These are phyloP conservation scores for Hirtodrosophila duncani DNA, from an alignment of 2,888 invertebrate genomes.

Conservation along the genomic window DNA sequence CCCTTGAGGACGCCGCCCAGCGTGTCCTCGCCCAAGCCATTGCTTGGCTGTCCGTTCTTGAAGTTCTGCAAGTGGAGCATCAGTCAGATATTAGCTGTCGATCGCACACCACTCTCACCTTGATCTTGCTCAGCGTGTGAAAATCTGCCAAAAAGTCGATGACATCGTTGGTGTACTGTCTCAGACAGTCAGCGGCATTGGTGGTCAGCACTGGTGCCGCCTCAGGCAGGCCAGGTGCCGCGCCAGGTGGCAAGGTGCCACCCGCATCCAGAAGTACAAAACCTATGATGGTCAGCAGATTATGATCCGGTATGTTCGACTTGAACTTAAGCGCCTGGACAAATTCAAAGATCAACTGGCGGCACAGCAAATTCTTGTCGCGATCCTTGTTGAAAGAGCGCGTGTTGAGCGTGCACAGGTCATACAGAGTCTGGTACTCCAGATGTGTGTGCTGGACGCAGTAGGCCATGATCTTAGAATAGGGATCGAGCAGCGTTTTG, in stretches of 20 bases:
- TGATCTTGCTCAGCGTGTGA: slow-evolving; percentile 96
- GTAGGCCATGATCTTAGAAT: slow-evolving; percentile 95
- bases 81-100: neutral
- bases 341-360: slow-evolving; percentile 95
- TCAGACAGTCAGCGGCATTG: slow-evolving; percentile 95
- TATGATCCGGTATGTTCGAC: slow-evolving; percentile 94
- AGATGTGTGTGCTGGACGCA: slow-evolving; percentile 93
- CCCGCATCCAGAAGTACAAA: slow-evolving; percentile 94
- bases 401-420: slow-evolving; percentile 93
- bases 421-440: slow-evolving; percentile 88
- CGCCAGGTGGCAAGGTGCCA: slow-evolving; percentile 89
- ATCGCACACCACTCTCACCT: slow-evolving; percentile 81
- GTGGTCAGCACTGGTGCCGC: slow-evolving; percentile 81
- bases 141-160: slow-evolving; percentile 97
- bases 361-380: slow-evolving; percentile 94
- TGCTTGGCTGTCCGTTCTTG: slow-evolving; percentile 82
- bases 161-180: slow-evolving; percentile 93
- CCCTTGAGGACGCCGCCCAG: slow-evolving; percentile 97
- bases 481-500: slow-evolving; percentile 91
- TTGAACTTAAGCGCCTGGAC: slow-evolving; percentile 98
- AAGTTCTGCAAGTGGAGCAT: slow-evolving; percentile 61
- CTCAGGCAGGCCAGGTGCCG: slow-evolving; percentile 81
- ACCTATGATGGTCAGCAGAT: slow-evolving; percentile 93
- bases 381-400: slow-evolving; percentile 94
- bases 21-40: slow-evolving; percentile 94